Percentiles rank a stretch among this genome's conserved stretches.
phyloP scores from a whole-genome alignment of 2,113 vertebrate genomes.

The Choloepus hoffmanni region DNA sequence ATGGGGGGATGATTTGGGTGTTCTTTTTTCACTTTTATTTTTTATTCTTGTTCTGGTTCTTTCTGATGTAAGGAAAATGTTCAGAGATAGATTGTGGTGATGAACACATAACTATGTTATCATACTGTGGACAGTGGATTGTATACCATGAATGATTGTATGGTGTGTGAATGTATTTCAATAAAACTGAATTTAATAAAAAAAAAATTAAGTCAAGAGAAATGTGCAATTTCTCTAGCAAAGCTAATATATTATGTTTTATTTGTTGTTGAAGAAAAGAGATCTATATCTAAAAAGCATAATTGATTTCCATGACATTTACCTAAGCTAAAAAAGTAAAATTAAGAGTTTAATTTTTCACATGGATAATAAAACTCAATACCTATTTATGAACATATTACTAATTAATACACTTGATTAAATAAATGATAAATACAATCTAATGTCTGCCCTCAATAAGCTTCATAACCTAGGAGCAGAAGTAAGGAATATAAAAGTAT shows the following conservation, averaged over 20 bases:
- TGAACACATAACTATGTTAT: too few species aligned
- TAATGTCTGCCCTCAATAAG: background rate
- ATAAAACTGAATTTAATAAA: too few species aligned
- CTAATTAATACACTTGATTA: background rate
- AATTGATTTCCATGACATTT: constrained; percentile 30
- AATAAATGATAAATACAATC: background rate
- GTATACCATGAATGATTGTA: too few species aligned
- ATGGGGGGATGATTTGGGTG: too few species aligned
- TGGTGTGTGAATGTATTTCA: too few species aligned
- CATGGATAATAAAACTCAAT: background rate
- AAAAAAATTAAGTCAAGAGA: constrained; percentile 12
- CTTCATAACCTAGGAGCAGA: background rate
- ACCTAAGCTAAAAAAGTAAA: background rate
- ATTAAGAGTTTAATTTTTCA: background rate
- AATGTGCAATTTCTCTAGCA: background rate
- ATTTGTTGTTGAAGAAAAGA: background rate
- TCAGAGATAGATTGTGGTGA: too few species aligned
- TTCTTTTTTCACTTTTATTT: too few species aligned
- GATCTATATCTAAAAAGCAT: background rate
- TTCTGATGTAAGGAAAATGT: too few species aligned
- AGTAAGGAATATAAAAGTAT: background rate
- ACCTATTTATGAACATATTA: background rate
- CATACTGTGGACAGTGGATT: too few species aligned
- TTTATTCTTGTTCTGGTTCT: too few species aligned
- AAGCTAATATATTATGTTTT: background rate